Conservation (phyloP, 2,888 invertebrate genomes). For the Hydraecia micacea region DNA sequence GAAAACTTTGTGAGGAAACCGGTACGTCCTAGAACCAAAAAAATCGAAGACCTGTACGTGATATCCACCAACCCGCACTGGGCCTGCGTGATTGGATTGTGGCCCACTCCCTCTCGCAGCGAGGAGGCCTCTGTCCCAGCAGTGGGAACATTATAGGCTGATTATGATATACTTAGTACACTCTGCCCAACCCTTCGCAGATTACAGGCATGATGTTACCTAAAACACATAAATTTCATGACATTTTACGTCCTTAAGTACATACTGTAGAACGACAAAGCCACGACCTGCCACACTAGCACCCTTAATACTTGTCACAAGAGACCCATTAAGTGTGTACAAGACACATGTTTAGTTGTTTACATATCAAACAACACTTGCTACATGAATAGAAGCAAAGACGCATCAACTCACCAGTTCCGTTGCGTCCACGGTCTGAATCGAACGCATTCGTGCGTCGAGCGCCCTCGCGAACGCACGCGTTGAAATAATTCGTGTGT, state of each 20-base stretch:
- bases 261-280: neutral
- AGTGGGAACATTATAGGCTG: too few relatives aligned
- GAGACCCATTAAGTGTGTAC: conserved; percentile 39
- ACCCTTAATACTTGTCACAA: conserved; percentile 50
- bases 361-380: conserved; percentile 55
- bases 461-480: conserved; percentile 34
- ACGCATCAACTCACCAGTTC: conserved; percentile 22
- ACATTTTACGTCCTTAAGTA: neutral
- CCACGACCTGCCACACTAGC: conserved; percentile 13
- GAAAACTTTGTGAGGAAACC: too few relatives aligned
- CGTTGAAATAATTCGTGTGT: conserved; percentile 17
- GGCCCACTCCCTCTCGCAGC: too few relatives aligned
- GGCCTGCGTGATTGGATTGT: too few relatives aligned
- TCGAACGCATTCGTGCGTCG: conserved; percentile 22
- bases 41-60: too few relatives aligned
- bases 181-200: neutral
- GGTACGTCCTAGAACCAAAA: too few relatives aligned
- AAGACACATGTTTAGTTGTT: conserved; percentile 40
- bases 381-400: conserved; percentile 51
- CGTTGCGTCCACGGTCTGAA: conserved; percentile 20
- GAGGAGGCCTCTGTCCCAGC: too few relatives aligned
- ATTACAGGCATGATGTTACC: neutral
- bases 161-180: neutral
- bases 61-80: too few relatives aligned
- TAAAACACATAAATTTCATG: neutral